Percentiles rank a stretch among this genome's conserved stretches.
These are phyloP conservation scores for Coronaproctus castanopsis DNA, from an alignment of 2,888 invertebrate species.

Conservation along the genomic window DNA sequence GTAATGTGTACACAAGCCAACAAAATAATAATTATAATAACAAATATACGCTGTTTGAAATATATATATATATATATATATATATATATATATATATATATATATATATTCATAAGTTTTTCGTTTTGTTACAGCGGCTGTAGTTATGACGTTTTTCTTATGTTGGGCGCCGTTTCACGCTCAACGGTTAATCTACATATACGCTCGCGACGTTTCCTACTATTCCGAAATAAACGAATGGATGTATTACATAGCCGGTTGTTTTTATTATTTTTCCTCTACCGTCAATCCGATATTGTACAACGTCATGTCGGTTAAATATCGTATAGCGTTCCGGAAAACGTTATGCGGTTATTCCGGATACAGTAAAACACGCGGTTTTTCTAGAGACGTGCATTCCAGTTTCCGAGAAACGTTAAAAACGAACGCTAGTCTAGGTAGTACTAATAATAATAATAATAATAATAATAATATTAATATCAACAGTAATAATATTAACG, in stretches of 20 bases:
- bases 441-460: conserved; percentile 1
- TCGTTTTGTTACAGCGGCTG: conserved; percentile 47
- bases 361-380: conserved; percentile 28
- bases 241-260: conserved; percentile 57
- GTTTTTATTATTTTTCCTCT: conserved; percentile 60
- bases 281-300: conserved; percentile 73
- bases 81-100: neutral
- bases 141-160: conserved; percentile 79
- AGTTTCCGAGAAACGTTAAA: conserved; percentile 33
- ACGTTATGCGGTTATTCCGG: conserved; percentile 39
- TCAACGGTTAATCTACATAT: conserved; percentile 65
- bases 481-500: no score
- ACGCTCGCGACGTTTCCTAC: conserved; percentile 41
- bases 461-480: conserved; percentile 5
- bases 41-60: no score
- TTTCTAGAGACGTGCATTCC: conserved; percentile 27
- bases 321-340: conserved; percentile 51
- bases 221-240: conserved; percentile 49
- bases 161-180: conserved; percentile 95
- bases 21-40: no score
- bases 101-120: neutral
- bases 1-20: no score
- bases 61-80: neutral
- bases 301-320: conserved; percentile 59
- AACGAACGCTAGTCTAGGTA: neutral